Base-by-base conservation (phyloP, 2,113 vertebrate genomes). In the Plecturocebus donacophilus region DNA sequence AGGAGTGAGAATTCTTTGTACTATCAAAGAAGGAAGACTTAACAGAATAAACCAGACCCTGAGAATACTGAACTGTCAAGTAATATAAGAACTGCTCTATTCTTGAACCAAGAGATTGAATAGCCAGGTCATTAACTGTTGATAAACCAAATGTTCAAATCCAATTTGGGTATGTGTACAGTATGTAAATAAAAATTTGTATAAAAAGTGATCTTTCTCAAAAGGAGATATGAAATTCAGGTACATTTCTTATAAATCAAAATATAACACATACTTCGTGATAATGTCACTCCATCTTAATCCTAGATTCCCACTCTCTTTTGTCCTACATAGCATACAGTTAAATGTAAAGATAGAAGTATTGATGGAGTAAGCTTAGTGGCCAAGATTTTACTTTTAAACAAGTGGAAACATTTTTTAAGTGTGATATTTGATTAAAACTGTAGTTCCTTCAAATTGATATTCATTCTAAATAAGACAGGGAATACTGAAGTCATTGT, bases 261-360 rank as follows among this genome's bases (percentile, higher is more conserved):
- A 87, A 52, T 47, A 8, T 80, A 79, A 38, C 4, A 90, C 8
- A 90, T 6, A 38, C 66, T 83, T 70, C 61, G 38, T 80, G n/a
- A 80, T 81, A 80, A 86, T 80, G 6, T 47, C 32, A 32, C 7
- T 90, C 21, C 2, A 68, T 86, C 27, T 76, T 81, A 95, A 93
- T 90, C 21, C 35, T 90, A 76, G 66, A 93, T 90, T 85, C 3
- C 16, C 17, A 75, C 38, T 87, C 32, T 86, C n/a, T 45, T 85
- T 81, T 76, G 56, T 54, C n/a, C 17, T 30, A 88, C 21, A 14
- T 38, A 88, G 77, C 10, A 66, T 52, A 45, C 2, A 35, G 40
- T 93, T 20, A 68, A 92, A 79, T 30, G 94, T 73, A 96, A 89
- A 92, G 89, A 89, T 17, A 84, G 9, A 54, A 54, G 42, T 73